phyloP scores from a whole-genome alignment of 2,888 invertebrate genomes.

The Tortrix viridana region DNA sequence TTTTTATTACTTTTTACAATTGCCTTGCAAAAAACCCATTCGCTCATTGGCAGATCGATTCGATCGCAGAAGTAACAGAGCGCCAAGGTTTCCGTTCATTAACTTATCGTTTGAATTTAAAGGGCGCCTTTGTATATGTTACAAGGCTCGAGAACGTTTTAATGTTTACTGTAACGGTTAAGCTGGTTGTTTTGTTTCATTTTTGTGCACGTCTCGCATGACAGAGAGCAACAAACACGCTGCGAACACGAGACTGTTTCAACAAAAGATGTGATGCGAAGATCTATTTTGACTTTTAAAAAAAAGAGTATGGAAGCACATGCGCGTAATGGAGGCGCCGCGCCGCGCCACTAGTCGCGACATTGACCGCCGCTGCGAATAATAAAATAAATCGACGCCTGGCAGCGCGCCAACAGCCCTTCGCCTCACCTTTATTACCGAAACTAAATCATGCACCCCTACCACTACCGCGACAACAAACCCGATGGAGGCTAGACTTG shows the following conservation, averaged over 20 bases:
- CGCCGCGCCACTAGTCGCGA: conserved; percentile 65
- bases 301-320: conserved; percentile 64
- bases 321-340: conserved; percentile 70
- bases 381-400: conserved; percentile 80
- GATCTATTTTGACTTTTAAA: conserved; percentile 50
- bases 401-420: conserved; percentile 77
- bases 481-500: conserved; percentile 6
- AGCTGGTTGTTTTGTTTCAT: conserved; percentile 21
- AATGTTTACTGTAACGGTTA: conserved; percentile 21
- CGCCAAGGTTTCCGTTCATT: conserved; percentile 44
- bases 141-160: conserved; percentile 30
- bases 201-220: conserved; percentile 13
- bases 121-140: conserved; percentile 38
- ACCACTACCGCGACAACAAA: conserved; percentile 24
- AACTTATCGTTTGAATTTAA: conserved; percentile 42
- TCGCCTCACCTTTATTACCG: conserved; percentile 68
- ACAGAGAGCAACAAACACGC: conserved; percentile 31
- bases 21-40: conserved; percentile 40
- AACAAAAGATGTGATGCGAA: conserved; percentile 31
- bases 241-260: conserved; percentile 18
- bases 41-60: conserved; percentile 36
- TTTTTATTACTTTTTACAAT: conserved; percentile 11
- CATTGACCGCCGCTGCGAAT: conserved; percentile 82
- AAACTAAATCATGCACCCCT: conserved; percentile 42
- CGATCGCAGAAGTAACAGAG: conserved; percentile 35